Evolutionary conservation across 1,140 invertebrate genomes (phyloP), one percentile per base, ranked within the genome.

Genomic region (Vanessa atalanta): DNA sequence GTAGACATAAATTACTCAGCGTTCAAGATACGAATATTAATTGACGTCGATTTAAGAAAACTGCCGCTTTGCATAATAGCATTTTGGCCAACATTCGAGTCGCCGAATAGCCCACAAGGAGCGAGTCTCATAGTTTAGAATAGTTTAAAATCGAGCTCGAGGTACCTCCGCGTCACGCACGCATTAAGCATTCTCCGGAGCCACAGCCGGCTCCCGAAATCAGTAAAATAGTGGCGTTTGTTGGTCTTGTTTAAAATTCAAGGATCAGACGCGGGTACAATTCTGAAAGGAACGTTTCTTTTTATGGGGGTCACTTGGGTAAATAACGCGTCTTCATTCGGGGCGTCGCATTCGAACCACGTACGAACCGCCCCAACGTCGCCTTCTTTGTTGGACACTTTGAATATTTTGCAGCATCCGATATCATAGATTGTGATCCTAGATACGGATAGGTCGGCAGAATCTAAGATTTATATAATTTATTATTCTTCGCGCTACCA

Each of bases 241-340:
- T 69, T 72, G 75, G 77, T 75, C 78, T 82, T 47, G 81, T 84
- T 89, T 89, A 87, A 88, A 88, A 88, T 89, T 89, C 87, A 84
- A 86, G 78, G 79, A 83, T 82, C 83, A 82, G 76, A 77, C 84
- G 72, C 73, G 78, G 60, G 77, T 82, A 69, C 84, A 85, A 87
- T 89, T 83, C 84, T 81, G 83, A 76, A 78, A 81, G 80, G 81
- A 86, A 79, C 83, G 78, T 83, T 87, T 81, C 84, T 86, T 85
- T 83, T 87, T 84, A 83, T 81, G 81, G 81, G 79, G 85, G 86
- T 90, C 88, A 87, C 78, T 87, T 83, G 78, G 79, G 84, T 87
- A 86, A 86, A 88, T 88, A 87, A 81, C 83, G 81, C 78, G 84
- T 86, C 83, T 84, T 82, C 81, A 85, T 85, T 74, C 66, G 74